Base-by-base conservation (phyloP, 2,797 vertebrate species). In the Falco naumanni region DNA sequence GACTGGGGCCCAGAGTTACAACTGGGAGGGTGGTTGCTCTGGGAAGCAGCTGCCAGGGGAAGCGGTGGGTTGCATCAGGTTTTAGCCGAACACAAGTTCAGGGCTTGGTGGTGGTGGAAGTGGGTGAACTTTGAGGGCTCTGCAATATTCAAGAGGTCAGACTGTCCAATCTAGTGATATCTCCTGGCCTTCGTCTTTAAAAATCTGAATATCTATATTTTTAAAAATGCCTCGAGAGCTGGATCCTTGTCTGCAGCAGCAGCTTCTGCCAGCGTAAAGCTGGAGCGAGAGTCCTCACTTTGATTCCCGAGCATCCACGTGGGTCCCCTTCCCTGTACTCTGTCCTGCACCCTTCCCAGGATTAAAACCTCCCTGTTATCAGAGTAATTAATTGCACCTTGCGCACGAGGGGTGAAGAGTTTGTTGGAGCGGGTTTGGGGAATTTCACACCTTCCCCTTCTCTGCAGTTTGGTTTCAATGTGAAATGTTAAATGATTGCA, bases 271-370 rank as follows among this genome's bases (percentile, higher is more conserved):
- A 28, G 33, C 10, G 1, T 45, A 54, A 31, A 71, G 45, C 59
- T 4, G 1, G n/a, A 16, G 22, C 1, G 3, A 63, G 28, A 29
- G 28, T 31, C 61, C 29, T 74, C 2, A 0, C 21, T 26, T 57
- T 26, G 60, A 61, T 45, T 79, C 47, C 39, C 2, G 9, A 66
- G 37, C 43, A 28, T 63, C 68, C 3, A 0, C 1, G 1, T 26
- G 28, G 13, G 9, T 84, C 48, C 26, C 43, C 16, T 37, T 48
- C 75, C 31, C 61, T 24, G 26, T 3, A 1, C 29, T n/a, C 20
- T 1, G 0, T 33, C n/a, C 57, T 21, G 16, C 2, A 0, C 34
- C 63, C 37, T 69, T 43, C 84, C 64, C 1, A 1, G 53, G 16
- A 17, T 60, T 39, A 7, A 70, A 48, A 34, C 43, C 43, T 79